phyloP scores from a whole-genome alignment of 2,113 vertebrate species.

The Siniperca chuatsi region DNA sequence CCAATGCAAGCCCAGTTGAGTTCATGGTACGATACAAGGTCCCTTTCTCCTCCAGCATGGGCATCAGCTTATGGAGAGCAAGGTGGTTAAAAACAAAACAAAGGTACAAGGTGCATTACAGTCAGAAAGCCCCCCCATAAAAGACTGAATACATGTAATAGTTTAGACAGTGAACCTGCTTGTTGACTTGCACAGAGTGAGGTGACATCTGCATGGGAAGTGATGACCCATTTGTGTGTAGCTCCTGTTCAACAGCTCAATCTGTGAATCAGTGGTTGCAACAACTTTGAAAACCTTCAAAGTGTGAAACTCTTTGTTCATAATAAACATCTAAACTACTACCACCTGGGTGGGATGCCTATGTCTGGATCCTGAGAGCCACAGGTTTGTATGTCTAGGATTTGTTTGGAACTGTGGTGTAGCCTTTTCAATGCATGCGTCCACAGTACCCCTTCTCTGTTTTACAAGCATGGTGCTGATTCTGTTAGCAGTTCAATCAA shows the following conservation, averaged over 20 bases:
- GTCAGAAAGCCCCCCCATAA: neutral
- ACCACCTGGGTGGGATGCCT: neutral
- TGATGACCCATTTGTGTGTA: slow-evolving; percentile 2
- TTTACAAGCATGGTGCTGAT: neutral
- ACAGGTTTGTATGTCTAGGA: neutral
- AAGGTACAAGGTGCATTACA: neutral
- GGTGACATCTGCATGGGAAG: neutral
- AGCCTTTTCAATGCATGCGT: neutral
- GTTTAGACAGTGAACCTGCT: neutral
- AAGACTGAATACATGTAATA: neutral
- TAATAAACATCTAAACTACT: neutral
- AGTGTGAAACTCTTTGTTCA: neutral
- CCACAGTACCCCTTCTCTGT: neutral
- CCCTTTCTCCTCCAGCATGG: neutral
- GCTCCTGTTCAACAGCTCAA: neutral
- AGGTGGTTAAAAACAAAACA: neutral
- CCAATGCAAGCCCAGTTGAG: neutral
- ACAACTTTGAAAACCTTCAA: slow-evolving; percentile 1
- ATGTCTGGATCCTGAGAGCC: neutral
- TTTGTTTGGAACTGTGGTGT: neutral
- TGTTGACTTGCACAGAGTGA: neutral
- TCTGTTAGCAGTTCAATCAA: neutral
- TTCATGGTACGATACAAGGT: neutral
- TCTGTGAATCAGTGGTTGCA: neutral
- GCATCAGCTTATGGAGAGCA: neutral